Evolutionary conservation across 30 jellyfish, hydroid and myxozoan genomes (phyloP), one percentile per base, ranked within the genome.

Genomic region (Phacellophora camtschatica): DNA sequence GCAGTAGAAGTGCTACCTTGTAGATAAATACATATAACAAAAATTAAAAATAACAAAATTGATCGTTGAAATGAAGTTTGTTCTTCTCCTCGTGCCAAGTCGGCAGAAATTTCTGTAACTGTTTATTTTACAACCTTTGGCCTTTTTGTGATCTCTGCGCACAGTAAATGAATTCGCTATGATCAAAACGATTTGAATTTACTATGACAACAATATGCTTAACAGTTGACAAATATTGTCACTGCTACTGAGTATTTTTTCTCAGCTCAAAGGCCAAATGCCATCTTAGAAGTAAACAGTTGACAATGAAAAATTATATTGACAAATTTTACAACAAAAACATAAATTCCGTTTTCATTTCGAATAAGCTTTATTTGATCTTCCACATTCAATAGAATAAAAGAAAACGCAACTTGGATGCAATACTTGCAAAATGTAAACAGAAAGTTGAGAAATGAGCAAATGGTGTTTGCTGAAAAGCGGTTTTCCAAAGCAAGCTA

Each of bases 391-490:
- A 46, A 34, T 46, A 16, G 43, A 48, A 77, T 57, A 34, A 25
- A 49, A 27, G 50, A 39, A 77, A 46, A 48, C 73, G 89, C 81
- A 77, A 62, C 89, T 59, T 77, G 58, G 56, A 42, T 77, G 89
- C 63, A 77, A 77, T 77, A 77, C 89, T 77, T 77, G 89, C 89
- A 77, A 77, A 19, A 35, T 37, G 63, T 73, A 77, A 77, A 77
- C 89, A 57, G 28, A 77, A 61, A 41, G 25, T 42, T 30, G 64
- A 36, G 82, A 82, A 59, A 28, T 11, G 74, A 16, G 65, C 76
- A 59, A 59, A 77, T 46, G 36, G 42, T 77, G 74, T 77, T 77
- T 77, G 51, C 79, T 31, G 31, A 57, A n/a, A 12, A 20, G 89
- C 89, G 89, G 89, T 51, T 0, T 24, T 43, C 9, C 18, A 46